These are phyloP conservation scores for Antigone vipio DNA, from an alignment of 2,113 vertebrate genomes.

Conservation along the genomic window DNA sequence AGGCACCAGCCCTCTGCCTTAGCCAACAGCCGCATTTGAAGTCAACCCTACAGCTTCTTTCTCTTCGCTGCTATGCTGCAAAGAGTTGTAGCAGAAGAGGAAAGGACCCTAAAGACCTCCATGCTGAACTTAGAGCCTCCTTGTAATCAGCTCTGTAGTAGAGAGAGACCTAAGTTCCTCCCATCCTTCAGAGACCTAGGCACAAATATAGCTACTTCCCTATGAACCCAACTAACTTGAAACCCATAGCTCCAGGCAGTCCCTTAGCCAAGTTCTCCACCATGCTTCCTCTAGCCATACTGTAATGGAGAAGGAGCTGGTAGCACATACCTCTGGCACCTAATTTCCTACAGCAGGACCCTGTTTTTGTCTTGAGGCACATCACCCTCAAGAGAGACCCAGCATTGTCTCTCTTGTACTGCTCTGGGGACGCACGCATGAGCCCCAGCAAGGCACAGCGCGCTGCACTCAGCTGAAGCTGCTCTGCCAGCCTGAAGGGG, in stretches of 20 bases:
- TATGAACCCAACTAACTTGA: background rate
- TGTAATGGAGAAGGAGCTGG: background rate
- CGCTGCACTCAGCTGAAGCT: background rate
- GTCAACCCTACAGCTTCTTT: background rate
- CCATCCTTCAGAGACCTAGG: background rate
- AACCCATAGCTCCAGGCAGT: background rate
- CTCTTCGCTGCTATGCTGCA: background rate
- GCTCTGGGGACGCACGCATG: background rate
- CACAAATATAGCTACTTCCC: background rate
- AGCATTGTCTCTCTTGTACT: background rate
- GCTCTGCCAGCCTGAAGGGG: background rate
- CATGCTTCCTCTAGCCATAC: background rate
- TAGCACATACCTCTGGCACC: background rate
- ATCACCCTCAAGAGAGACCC: background rate
- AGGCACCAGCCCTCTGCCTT: background rate
- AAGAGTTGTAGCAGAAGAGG: background rate
- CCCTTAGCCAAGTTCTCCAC: background rate
- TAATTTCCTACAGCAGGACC: background rate
- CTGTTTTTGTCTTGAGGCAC: background rate
- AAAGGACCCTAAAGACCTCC: background rate
- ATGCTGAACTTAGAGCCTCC: background rate
- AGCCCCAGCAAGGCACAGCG: background rate
- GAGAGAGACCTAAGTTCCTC: background rate
- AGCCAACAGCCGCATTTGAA: background rate
- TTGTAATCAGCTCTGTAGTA: background rate